These are phyloP conservation scores for Standfussiana lucernea DNA, from an alignment of 2,888 invertebrate genomes.

Conservation along the genomic window DNA sequence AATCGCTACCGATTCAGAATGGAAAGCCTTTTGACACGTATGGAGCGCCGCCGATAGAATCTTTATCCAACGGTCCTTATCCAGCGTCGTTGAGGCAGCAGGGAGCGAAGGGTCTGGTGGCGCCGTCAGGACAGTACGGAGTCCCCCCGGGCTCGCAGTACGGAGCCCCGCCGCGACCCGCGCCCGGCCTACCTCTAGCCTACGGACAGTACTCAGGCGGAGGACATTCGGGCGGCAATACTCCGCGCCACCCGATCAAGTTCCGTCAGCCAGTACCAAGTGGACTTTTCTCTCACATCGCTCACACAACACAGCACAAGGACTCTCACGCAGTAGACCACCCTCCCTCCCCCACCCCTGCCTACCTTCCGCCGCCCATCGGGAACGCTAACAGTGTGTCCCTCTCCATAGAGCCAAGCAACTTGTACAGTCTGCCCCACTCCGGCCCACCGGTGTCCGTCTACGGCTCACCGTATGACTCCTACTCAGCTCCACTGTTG, in stretches of 20 bases:
- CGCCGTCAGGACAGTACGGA: conserved; percentile 92
- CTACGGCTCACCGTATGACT: conserved; percentile 88
- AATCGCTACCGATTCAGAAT: conserved; percentile 62
- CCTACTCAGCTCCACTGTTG: conserved; percentile 88
- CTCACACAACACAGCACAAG: conserved; percentile 91
- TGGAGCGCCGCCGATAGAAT: conserved; percentile 85
- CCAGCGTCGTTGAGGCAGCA: conserved; percentile 82
- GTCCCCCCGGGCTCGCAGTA: conserved; percentile 90
- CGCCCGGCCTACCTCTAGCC: conserved; percentile 84
- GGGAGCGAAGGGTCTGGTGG: conserved; percentile 89
- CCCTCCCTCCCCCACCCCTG: conserved; percentile 79
- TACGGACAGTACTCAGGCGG: conserved; percentile 87
- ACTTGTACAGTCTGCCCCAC: conserved; percentile 89
- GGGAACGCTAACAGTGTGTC: conserved; percentile 77
- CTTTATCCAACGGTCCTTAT: conserved; percentile 84
- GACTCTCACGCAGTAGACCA: conserved; percentile 86
- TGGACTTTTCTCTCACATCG: conserved; percentile 92
- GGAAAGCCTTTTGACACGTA: conserved; percentile 81
- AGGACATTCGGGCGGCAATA: conserved; percentile 83
- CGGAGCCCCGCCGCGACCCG: conserved; percentile 80
- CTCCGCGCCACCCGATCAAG: conserved; percentile 92
- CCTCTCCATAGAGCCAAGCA: conserved; percentile 88
- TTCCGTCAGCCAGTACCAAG: conserved; percentile 94
- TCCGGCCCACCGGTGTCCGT: conserved; percentile 86
- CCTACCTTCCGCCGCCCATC: conserved; percentile 93